phyloP scores from a whole-genome alignment of 2,888 invertebrate genomes.

The Scaptomyza polygonia region DNA sequence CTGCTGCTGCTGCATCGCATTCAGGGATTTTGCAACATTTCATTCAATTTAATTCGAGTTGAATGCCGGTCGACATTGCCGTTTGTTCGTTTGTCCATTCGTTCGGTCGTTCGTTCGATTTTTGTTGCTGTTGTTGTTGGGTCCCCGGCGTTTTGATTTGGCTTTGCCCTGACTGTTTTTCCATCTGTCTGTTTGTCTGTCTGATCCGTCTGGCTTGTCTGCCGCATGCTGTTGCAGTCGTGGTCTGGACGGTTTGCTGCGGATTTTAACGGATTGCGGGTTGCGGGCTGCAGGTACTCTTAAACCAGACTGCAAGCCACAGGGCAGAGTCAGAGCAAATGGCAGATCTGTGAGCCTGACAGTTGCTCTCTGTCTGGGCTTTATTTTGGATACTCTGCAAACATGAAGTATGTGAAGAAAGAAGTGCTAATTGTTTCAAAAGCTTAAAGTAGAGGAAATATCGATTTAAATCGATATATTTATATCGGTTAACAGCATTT shows the following conservation, averaged over 20 bases:
- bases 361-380: constrained; percentile 46
- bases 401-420: neutral
- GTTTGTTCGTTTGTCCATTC: constrained; percentile 2
- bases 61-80: constrained; percentile 51
- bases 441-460: neutral
- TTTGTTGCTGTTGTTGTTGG: constrained; percentile 32
- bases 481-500: too few relatives aligned
- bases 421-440: neutral
- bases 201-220: constrained; percentile 11
- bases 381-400: constrained; percentile 3
- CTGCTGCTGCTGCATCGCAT: constrained; percentile 48
- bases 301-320: constrained; percentile 21
- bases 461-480: neutral
- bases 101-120: constrained; percentile 37
- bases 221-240: constrained; percentile 38
- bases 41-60: constrained; percentile 72
- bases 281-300: constrained; percentile 26
- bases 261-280: constrained; percentile 5
- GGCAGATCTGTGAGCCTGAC: constrained; percentile 42
- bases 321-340: constrained; percentile 22
- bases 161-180: constrained; percentile 38
- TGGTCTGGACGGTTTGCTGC: constrained; percentile 29
- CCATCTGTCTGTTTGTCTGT: constrained; percentile 15
- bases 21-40: constrained; percentile 67
- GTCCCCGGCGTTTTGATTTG: constrained; percentile 53